Evolutionary conservation across 2,113 vertebrate species (phyloP).

Genomic region (Regulus satrapa): DNA sequence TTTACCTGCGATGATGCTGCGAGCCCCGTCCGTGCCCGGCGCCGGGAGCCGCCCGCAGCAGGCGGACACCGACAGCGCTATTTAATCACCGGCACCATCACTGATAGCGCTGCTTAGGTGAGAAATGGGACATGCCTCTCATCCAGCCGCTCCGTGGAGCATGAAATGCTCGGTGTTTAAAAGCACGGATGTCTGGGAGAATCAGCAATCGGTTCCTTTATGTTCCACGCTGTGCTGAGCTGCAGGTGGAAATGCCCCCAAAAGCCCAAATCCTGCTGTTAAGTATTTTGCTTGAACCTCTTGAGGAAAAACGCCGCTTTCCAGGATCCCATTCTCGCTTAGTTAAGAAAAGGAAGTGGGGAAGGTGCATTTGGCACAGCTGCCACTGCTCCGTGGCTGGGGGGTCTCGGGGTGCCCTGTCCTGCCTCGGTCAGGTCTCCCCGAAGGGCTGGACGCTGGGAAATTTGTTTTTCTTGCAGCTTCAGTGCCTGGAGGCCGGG

Average conservation of each 20-base stretch:
- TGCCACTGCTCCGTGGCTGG: fast-evolving
- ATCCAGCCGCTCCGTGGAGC: background rate
- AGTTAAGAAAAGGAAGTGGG: too few species aligned
- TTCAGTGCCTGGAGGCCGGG: background rate
- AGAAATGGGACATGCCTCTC: background rate
- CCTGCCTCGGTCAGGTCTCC: fast-evolving
- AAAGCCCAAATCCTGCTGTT: background rate
- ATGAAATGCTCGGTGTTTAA: background rate
- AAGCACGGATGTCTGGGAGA: background rate
- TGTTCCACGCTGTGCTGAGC: background rate
- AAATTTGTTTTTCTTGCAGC: background rate
- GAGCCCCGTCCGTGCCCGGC: background rate
- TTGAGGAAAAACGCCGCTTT: background rate
- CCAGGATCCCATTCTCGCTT: background rate
- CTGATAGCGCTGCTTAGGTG: background rate
- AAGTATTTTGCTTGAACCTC: background rate
- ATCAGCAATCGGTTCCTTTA: background rate
- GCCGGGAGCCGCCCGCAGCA: background rate
- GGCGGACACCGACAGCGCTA: background rate
- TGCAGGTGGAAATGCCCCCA: background rate
- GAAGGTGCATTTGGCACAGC: background rate
- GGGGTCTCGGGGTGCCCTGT: fast-evolving
- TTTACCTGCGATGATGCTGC: background rate
- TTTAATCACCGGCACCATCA: too few species aligned
- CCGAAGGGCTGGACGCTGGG: background rate